Conservation (phyloP, 2,888 invertebrate genomes). For the Leptura quadrifasciata region DNA sequence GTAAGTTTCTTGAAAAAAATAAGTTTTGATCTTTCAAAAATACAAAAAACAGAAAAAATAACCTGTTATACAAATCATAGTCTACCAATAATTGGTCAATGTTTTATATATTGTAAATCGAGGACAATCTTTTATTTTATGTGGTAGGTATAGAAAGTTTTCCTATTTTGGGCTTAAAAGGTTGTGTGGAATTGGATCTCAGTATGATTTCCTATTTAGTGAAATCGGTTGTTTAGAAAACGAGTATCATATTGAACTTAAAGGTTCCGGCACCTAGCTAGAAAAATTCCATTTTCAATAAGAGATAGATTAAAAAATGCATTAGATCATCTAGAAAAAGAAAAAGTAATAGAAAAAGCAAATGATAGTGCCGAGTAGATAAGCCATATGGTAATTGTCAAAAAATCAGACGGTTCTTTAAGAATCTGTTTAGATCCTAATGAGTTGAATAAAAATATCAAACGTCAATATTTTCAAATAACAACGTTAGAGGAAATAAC, state of each 20-base stretch:
- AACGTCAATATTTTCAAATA: slow-evolving; percentile 21
- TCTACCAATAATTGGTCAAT: slow-evolving; percentile 28
- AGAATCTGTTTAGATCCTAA: too few relatives aligned
- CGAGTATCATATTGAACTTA: slow-evolving; percentile 60
- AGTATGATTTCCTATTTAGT: slow-evolving; percentile 50
- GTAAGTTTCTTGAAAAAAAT: slow-evolving; percentile 16
- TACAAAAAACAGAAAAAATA: slow-evolving; percentile 30
- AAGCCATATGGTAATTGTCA: slow-evolving; percentile 46
- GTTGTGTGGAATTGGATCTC: slow-evolving; percentile 39
- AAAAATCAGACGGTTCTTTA: too few relatives aligned
- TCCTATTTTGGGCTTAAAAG: slow-evolving; percentile 40
- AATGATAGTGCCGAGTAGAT: slow-evolving; percentile 42
- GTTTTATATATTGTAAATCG: slow-evolving; percentile 28
- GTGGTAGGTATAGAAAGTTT: slow-evolving; percentile 43
- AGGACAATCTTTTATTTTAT: slow-evolving; percentile 38
- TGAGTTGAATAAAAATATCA: slow-evolving; percentile 47
- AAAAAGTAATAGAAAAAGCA: slow-evolving; percentile 39
- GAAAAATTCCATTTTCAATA: slow-evolving; percentile 54
- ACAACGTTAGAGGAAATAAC: neutral
- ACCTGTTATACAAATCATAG: slow-evolving; percentile 35
- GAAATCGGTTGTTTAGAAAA: slow-evolving; percentile 58
- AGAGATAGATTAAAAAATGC: slow-evolving; percentile 55
- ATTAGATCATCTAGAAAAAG: slow-evolving; percentile 56
- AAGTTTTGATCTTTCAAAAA: slow-evolving; percentile 21
- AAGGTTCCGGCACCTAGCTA: slow-evolving; percentile 59